These are phyloP conservation scores for Trematomus loennbergii DNA, from an alignment of 2,113 vertebrate genomes.

Conservation along the genomic window DNA sequence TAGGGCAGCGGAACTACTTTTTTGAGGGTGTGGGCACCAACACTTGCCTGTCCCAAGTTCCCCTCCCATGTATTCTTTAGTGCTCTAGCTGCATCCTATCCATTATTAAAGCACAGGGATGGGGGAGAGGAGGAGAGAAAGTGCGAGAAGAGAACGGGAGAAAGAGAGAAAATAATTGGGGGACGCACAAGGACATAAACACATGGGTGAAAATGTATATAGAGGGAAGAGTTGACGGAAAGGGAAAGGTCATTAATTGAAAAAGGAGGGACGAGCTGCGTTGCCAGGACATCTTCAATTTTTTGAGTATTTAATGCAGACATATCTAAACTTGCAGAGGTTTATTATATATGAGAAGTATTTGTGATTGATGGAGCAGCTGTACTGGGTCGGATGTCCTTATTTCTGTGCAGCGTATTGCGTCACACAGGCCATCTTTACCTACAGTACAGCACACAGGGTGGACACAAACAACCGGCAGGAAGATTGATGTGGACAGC, in stretches of 20 bases:
- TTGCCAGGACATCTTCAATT: conserved; percentile 7
- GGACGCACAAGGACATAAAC: conserved; percentile 13
- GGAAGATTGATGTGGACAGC: conserved; percentile 84
- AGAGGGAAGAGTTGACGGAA: conserved; percentile 27
- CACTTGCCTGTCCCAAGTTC: conserved; percentile 64
- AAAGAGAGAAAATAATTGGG: conserved; percentile 19
- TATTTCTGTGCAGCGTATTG: conserved; percentile 35
- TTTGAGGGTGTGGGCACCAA: conserved; percentile 35
- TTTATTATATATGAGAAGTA: conserved; percentile 5
- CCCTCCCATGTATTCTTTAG: conserved; percentile 74
- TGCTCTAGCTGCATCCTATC: conserved; percentile 66
- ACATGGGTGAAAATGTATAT: conserved; percentile 31
- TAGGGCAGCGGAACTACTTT: conserved; percentile 63
- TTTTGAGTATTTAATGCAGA: neutral
- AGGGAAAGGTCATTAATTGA: neutral
- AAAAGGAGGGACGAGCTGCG: neutral
- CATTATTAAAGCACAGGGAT: conserved; percentile 74
- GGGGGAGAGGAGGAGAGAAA: conserved; percentile 35
- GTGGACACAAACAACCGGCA: conserved; percentile 79
- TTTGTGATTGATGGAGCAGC: conserved; percentile 46
- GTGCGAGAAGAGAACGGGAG: neutral
- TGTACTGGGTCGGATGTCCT: conserved; percentile 37
- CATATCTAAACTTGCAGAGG: conserved; percentile 24
- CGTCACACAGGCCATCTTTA: conserved; percentile 66
- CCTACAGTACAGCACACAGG: no score